These are phyloP conservation scores for Zophobas atratus DNA, from an alignment of 1,140 invertebrate species.

Conservation along the genomic window DNA sequence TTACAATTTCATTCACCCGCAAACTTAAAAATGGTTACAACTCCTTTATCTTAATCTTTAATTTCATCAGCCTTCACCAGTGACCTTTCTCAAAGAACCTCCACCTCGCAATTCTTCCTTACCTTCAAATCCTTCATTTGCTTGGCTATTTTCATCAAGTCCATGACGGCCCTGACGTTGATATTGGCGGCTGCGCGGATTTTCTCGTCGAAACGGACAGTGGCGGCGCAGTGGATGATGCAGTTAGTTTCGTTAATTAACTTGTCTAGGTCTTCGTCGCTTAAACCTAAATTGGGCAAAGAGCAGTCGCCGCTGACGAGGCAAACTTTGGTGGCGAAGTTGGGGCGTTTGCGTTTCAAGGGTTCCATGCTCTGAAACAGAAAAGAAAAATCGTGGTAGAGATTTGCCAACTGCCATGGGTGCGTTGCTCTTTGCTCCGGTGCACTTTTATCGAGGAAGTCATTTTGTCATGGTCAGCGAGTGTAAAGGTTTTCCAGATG, in stretches of 20 bases:
- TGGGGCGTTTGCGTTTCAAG: slow-evolving; percentile 65
- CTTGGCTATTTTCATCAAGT: slow-evolving; percentile 74
- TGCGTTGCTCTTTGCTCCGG: too few species aligned
- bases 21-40: neutral
- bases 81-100: neutral
- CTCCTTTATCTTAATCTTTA: neutral
- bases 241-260: slow-evolving; percentile 73
- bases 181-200: slow-evolving; percentile 76
- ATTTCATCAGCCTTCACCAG: neutral
- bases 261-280: slow-evolving; percentile 71
- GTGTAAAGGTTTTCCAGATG: neutral
- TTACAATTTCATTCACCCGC: too few species aligned
- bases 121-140: slow-evolving; percentile 77
- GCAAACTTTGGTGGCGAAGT: slow-evolving; percentile 76
- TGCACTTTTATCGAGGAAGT: neutral
- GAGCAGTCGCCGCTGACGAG: slow-evolving; percentile 77
- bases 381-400: neutral
- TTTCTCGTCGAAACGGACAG: slow-evolving; percentile 80
- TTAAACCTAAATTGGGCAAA: slow-evolving; percentile 75
- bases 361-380: slow-evolving; percentile 41
- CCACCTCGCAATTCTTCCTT: neutral
- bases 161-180: slow-evolving; percentile 78
- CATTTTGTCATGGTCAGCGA: neutral
- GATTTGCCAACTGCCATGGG: neutral
- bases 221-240: slow-evolving; percentile 77